A percentile compares a stretch with the other conserved stretches of the same genome.
These are phyloP conservation scores for Hycleus phaleratus DNA, from an alignment of 1,140 invertebrate genomes.

Conservation along the genomic window DNA sequence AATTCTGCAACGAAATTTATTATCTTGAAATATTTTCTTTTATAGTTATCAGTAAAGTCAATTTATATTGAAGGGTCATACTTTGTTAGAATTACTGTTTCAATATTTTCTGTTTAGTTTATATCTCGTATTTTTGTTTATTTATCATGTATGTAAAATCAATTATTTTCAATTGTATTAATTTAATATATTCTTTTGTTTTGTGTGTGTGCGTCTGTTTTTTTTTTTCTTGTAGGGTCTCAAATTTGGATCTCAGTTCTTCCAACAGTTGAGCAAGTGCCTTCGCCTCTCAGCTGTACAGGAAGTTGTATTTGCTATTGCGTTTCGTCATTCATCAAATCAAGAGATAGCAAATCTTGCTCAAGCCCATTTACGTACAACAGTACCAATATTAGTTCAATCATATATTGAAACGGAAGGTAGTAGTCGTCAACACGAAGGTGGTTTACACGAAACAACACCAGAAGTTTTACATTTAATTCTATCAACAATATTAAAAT, in stretches of 20 bases:
- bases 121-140: too few relatives aligned
- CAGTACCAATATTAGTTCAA: slow-evolving; percentile 76
- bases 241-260: slow-evolving; percentile 66
- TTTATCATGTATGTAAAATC: too few relatives aligned
- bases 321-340: slow-evolving; percentile 70
- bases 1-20: too few relatives aligned
- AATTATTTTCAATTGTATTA: too few relatives aligned
- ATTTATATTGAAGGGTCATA: too few relatives aligned
- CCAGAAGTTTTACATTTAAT: slow-evolving; percentile 83
- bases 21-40: too few relatives aligned
- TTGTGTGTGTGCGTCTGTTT: not conserved
- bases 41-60: too few relatives aligned
- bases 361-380: slow-evolving; percentile 68
- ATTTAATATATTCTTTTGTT: not conserved
- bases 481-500: slow-evolving; percentile 54
- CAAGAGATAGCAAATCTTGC: slow-evolving; percentile 64
- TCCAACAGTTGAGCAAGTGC: slow-evolving; percentile 73
- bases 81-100: too few relatives aligned
- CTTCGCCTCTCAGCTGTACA: slow-evolving; percentile 77
- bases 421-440: slow-evolving; percentile 61
- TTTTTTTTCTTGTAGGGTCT: slow-evolving; percentile 50
- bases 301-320: slow-evolving; percentile 82
- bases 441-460: slow-evolving; percentile 78
- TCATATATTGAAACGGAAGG: slow-evolving; percentile 73
- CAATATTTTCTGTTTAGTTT: too few relatives aligned